A percentile compares a stretch with the other conserved stretches of the same genome.
Conservation (phyloP, 2,113 vertebrate species). For the Copsychus sechellarum region DNA sequence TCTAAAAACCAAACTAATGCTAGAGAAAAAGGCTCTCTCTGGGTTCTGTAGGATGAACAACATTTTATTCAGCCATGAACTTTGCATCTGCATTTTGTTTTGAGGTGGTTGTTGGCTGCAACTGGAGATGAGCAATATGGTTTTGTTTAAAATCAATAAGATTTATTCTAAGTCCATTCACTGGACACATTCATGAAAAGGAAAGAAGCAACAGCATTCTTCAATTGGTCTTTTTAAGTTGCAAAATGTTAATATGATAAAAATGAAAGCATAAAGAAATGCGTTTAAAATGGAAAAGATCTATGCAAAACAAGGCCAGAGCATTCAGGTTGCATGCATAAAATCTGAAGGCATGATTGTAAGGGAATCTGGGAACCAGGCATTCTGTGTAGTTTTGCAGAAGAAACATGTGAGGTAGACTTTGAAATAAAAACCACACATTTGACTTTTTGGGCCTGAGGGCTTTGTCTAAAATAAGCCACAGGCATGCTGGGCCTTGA, state of each 20-base stretch:
- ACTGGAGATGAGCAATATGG: neutral
- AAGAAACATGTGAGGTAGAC: neutral
- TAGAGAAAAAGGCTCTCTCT: neutral
- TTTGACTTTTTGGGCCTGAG: neutral
- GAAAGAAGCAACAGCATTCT: neutral
- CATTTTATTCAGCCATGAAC: neutral
- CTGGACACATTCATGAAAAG: neutral
- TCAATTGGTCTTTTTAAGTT: neutral
- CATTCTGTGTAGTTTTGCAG: neutral
- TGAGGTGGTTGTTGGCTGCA: neutral
- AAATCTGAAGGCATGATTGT: neutral
- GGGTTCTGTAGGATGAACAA: neutral
- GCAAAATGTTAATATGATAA: neutral
- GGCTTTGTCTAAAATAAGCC: neutral
- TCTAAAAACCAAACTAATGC: neutral
- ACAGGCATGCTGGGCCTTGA: neutral
- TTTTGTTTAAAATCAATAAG: neutral
- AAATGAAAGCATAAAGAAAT: neutral
- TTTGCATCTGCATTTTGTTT: neutral
- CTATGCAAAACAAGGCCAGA: neutral
- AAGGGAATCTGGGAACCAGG: neutral
- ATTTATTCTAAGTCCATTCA: neutral
- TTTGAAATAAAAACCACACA: neutral
- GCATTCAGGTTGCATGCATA: neutral
- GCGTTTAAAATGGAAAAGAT: neutral